phyloP scores from a whole-genome alignment of 2,797 vertebrate species.

The Brotula barbata region DNA sequence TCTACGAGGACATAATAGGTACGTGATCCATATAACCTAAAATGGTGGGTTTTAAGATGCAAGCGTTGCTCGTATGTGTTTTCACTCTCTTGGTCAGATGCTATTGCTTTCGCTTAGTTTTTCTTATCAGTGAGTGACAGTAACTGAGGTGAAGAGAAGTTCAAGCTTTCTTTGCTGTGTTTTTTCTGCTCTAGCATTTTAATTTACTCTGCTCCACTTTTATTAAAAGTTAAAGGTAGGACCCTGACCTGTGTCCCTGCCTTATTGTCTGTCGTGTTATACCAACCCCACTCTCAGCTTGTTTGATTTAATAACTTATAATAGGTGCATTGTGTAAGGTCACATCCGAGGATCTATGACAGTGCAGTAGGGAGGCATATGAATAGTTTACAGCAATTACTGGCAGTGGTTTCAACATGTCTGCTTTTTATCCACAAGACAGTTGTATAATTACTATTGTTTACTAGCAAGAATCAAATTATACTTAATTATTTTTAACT shows the following conservation, averaged over 20 bases:
- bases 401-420: conserved; percentile 34
- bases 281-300: conserved; percentile 64
- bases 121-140: conserved; percentile 31
- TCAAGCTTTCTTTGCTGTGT: conserved; percentile 43
- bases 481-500: conserved; percentile 23
- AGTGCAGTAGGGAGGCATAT: conserved; percentile 33
- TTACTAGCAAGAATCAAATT: conserved; percentile 38
- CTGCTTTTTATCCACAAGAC: conserved; percentile 30
- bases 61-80: background rate
- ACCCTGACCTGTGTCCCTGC: conserved; percentile 45
- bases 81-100: background rate
- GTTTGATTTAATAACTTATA: conserved; percentile 51
- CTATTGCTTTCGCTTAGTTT: conserved; percentile 26
- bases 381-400: conserved; percentile 32
- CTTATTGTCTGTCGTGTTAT: conserved; percentile 69
- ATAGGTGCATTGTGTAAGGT: conserved; percentile 54
- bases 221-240: conserved; percentile 61
- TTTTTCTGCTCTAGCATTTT: conserved; percentile 54
- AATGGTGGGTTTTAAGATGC: no score
- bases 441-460: conserved; percentile 11
- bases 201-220: conserved; percentile 59
- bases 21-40: conserved; percentile 17
- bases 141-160: conserved; percentile 47
- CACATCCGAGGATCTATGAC: conserved; percentile 34
- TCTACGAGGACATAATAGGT: conserved; percentile 96